Percentiles rank a stretch among this genome's conserved stretches.
These are phyloP conservation scores for Indicator maculatus DNA, from an alignment of 2,113 vertebrate species.

Conservation along the genomic window DNA sequence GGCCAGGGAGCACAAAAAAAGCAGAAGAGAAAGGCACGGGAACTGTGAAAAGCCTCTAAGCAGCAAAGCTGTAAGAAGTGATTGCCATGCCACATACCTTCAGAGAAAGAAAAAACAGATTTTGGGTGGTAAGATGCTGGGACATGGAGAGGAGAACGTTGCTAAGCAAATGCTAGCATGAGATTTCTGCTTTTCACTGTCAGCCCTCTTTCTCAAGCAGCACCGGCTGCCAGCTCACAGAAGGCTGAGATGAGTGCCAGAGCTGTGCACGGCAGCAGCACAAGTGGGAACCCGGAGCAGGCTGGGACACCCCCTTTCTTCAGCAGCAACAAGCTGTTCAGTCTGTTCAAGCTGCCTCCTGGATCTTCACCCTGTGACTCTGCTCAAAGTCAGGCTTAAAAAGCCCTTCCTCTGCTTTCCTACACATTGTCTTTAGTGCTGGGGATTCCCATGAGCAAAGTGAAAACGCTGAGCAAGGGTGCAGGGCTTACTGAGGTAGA, in stretches of 20 bases:
- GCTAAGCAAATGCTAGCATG: background rate
- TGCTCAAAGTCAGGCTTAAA: background rate
- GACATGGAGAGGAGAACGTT: background rate
- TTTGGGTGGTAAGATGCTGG: background rate
- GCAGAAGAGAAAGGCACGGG: background rate
- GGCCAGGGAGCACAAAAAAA: background rate
- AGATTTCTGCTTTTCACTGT: background rate
- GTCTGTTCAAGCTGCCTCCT: background rate
- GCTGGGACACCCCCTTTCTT: conserved; percentile 14
- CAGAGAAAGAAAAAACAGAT: background rate
- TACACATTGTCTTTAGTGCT: background rate
- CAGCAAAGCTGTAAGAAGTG: background rate
- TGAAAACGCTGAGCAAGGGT: background rate
- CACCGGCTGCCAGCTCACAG: background rate
- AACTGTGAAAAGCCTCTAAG: background rate
- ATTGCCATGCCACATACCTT: background rate
- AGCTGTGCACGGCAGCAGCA: rapidly evolving
- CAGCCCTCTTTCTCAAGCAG: background rate
- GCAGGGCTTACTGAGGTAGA: background rate
- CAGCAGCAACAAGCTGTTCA: background rate
- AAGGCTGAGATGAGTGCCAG: background rate
- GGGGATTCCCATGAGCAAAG: background rate
- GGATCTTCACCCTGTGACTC: background rate
- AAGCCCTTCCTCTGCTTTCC: background rate
- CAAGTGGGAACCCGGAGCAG: background rate